phyloP scores from a whole-genome alignment of 2,888 invertebrate species.

The Gryllus longicercus region DNA sequence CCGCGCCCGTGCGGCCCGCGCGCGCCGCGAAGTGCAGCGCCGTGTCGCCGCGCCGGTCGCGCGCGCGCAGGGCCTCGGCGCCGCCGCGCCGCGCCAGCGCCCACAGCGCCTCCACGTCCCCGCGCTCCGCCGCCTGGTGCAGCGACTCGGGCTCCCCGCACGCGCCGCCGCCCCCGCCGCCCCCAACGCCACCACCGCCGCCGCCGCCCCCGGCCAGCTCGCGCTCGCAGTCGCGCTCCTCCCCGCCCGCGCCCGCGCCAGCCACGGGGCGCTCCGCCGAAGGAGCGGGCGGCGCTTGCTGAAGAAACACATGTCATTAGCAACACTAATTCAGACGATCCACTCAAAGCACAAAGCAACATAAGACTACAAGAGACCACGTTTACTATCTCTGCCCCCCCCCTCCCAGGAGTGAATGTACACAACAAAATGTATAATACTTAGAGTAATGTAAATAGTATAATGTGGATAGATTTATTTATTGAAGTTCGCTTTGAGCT shows the following conservation, averaged over 20 bases:
- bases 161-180: neutral
- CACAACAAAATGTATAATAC: too few species aligned
- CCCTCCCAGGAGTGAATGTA: too few species aligned
- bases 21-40: neutral
- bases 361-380: too few species aligned
- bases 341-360: neutral
- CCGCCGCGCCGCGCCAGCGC: neutral
- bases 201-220: neutral
- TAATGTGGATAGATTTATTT: too few species aligned
- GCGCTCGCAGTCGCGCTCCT: neutral
- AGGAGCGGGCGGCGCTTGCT: neutral
- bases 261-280: neutral
- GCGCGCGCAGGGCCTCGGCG: neutral
- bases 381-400: too few species aligned
- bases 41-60: neutral
- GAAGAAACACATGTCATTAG: neutral
- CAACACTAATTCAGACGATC: neutral
- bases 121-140: conserved; percentile 1
- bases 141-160: neutral
- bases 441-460: too few species aligned
- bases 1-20: neutral
- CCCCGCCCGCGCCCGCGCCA: neutral
- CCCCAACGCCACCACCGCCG: neutral
- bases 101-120: neutral
- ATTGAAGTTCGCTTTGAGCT: too few species aligned